phyloP scores from a whole-genome alignment of 2,113 vertebrate genomes.

The Pachycephala philippinensis region DNA sequence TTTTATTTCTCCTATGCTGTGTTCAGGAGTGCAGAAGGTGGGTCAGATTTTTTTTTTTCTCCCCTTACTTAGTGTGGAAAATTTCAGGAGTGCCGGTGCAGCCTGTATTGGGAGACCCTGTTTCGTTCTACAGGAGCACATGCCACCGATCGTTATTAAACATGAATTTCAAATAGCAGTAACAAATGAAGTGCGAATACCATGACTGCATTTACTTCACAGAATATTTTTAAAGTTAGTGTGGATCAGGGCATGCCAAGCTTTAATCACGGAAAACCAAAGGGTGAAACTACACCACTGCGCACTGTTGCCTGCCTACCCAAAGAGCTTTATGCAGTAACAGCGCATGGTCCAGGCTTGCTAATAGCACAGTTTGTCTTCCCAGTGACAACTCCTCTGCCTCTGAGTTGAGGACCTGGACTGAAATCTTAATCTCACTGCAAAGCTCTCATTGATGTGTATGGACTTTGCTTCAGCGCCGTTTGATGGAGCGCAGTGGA shows the following conservation, averaged over 20 bases:
- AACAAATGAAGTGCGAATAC: not conserved
- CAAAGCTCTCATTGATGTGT: not conserved
- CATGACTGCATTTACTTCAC: not conserved
- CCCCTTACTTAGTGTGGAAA: rapidly evolving
- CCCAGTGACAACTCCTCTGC: not conserved
- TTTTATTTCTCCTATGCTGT: not conserved
- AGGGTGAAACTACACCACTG: rapidly evolving
- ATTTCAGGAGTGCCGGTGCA: not conserved
- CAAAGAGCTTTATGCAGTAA: not conserved
- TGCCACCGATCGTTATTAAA: not conserved
- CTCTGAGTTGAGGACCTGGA: not conserved
- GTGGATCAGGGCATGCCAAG: not conserved
- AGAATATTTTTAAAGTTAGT: not conserved
- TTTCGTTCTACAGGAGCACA: not conserved
- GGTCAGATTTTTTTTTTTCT: not conserved
- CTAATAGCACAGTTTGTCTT: not conserved
- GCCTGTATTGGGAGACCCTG: rapidly evolving
- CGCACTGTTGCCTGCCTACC: not conserved
- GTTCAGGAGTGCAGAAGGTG: not conserved
- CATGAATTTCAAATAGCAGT: not conserved
- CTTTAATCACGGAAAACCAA: not conserved
- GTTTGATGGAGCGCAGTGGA: not conserved
- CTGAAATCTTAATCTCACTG: conserved; percentile 6
- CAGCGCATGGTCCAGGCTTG: not conserved
- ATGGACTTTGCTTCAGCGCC: not conserved